Conservation (phyloP, 2,888 invertebrate species). For the Neocrepidodera transversa region DNA sequence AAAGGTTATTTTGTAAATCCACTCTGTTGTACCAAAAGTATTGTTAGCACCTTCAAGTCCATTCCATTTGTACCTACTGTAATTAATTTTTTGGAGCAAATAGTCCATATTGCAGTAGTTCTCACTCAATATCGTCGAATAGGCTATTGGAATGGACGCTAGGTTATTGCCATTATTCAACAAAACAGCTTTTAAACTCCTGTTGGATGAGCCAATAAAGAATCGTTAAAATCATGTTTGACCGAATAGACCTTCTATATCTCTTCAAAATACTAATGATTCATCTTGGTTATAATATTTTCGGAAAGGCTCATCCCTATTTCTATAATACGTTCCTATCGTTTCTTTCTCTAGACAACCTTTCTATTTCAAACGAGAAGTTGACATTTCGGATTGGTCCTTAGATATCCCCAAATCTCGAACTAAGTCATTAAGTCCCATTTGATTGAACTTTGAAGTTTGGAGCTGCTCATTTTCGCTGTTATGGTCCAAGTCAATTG, state of each 20-base stretch:
- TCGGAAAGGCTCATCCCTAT: background rate
- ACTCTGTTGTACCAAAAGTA: too few relatives aligned
- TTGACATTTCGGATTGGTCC: too few relatives aligned
- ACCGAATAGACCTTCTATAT: constrained; percentile 1
- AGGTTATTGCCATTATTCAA: too few relatives aligned
- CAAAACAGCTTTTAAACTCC: too few relatives aligned
- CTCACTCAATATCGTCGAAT: too few relatives aligned
- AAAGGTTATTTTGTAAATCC: too few relatives aligned
- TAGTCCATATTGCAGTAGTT: background rate
- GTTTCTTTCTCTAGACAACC: constrained; percentile 2
- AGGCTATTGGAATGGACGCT: too few relatives aligned
- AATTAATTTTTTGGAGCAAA: background rate
- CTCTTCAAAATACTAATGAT: background rate
- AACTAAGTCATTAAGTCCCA: too few relatives aligned
- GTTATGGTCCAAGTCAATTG: too few relatives aligned
- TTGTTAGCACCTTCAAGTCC: background rate
- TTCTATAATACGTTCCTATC: background rate
- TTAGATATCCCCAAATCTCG: too few relatives aligned
- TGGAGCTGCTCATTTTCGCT: too few relatives aligned
- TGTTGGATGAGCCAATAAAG: constrained; percentile 17
- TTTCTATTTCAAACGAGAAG: background rate
- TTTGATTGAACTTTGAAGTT: background rate
- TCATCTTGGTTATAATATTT: background rate
- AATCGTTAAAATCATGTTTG: constrained; percentile 4
- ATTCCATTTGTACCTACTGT: background rate